Evolutionary conservation across 2,888 invertebrate genomes (phyloP), one percentile per base, ranked within the genome.

Genomic region (Platycheirus albimanus): DNA sequence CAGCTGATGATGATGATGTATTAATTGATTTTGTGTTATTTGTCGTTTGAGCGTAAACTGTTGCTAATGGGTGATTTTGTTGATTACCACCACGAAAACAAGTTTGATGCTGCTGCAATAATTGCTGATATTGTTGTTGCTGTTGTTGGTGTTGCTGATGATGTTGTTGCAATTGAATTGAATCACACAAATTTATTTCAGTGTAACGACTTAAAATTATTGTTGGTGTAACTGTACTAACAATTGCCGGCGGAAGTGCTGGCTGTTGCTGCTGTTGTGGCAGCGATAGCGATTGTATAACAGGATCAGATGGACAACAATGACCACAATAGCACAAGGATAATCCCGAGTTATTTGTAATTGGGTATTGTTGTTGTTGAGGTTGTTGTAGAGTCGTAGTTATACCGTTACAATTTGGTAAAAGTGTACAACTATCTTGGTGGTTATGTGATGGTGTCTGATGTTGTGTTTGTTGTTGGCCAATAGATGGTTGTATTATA

Each of bases 81-180:
- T 75, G 81, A 47, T 70, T 69, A 30, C 33, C 75, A 58, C n/a
- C n/a, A n/a, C n/a, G n/a, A n/a, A 71, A 77, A 61, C 71, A 78
- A 54, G 24, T 69, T 33, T 75, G 69, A 41, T 58, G 10, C 11
- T 78, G 69, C 6, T 74, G 70, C 61, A 56, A 56, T 17, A 24
- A 20, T 54, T 52, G 58, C 10, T 78, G 56, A 47, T 69, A 85
- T 43, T 85, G 86, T 24, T 85, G 80, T 54, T 80, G 79, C 76
- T 80, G 87, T 69, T 85, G 87, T 84, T 87, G 87, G 74, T 86
- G 87, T 33, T 76, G 84, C 19, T 86, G 85, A 85, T 89, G 88
- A 85, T 87, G 88, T 85, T 89, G 87, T 87, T 88, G 87, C 87
- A 88, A 86, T 87, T 77, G 72, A 49, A 85, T 70, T 13, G 85